Evolutionary conservation across 1,140 invertebrate genomes (phyloP).

Genomic region (Scaptomyza hsui): DNA sequence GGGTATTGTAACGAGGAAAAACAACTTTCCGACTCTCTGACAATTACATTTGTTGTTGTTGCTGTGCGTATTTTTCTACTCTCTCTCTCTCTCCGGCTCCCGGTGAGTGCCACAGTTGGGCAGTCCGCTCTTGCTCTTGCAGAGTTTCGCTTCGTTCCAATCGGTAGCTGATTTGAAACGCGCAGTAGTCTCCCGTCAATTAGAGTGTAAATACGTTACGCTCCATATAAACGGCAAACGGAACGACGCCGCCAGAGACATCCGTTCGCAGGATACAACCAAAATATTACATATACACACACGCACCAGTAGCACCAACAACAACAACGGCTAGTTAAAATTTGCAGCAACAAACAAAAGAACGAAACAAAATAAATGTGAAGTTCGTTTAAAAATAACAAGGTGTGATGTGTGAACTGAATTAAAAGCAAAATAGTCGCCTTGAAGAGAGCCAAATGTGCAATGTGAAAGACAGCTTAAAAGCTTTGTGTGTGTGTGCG

Average conservation of each 20-base stretch:
- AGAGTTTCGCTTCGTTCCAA: constrained; percentile 40
- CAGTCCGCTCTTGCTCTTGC: constrained; percentile 19
- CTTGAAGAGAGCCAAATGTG: constrained; percentile 54
- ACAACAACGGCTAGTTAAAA: constrained; percentile 14
- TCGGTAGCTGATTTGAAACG: constrained; percentile 40
- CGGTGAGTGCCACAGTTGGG: constrained; percentile 41
- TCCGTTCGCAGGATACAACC: constrained; percentile 75
- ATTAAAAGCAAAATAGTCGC: constrained; percentile 9
- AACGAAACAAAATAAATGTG: constrained; percentile 53
- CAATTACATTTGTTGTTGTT: constrained; percentile 26
- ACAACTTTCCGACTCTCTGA: constrained; percentile 15
- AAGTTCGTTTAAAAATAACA: constrained; percentile 23
- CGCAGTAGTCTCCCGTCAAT: constrained; percentile 78
- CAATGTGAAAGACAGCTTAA: constrained; percentile 68
- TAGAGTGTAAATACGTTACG: constrained; percentile 78
- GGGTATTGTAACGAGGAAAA: constrained; percentile 21
- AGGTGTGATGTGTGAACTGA: constrained; percentile 18
- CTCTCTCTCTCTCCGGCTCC: constrained; percentile 8
- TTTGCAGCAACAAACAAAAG: constrained; percentile 7
- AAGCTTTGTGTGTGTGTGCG: constrained; percentile 31
- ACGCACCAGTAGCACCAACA: constrained; percentile 30
- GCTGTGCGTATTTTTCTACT: constrained; percentile 11
- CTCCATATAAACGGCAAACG: constrained; percentile 58
- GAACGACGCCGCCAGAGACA: constrained; percentile 61
- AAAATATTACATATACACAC: constrained; percentile 70